Percentiles rank a stretch among this genome's conserved stretches.
Evolutionary conservation across 2,113 vertebrate genomes (phyloP).

Genomic region (Myotis lucifugus): DNA sequence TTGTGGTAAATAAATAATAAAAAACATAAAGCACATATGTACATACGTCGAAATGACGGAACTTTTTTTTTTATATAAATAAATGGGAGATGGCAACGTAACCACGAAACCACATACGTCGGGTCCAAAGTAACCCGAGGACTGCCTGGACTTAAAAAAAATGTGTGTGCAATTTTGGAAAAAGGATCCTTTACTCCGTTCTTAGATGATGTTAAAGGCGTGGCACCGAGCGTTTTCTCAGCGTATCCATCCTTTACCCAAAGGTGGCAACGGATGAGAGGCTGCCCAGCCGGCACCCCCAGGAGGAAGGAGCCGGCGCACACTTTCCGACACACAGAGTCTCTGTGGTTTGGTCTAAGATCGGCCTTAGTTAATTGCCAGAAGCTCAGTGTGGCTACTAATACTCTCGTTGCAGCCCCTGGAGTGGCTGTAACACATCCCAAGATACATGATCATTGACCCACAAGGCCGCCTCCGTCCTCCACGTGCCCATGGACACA

Average conservation of each 20-base stretch:
- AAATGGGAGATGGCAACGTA: too few relatives aligned
- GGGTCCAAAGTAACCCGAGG: too few relatives aligned
- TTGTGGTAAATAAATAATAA: too few relatives aligned
- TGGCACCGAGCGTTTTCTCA: not conserved
- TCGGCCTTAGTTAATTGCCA: not conserved
- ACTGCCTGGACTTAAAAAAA: not conserved
- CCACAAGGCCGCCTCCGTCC: not conserved
- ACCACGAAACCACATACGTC: too few relatives aligned
- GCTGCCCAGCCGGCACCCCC: too few relatives aligned
- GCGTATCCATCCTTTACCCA: not conserved
- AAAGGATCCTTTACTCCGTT: not conserved
- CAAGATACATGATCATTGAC: accelerated
- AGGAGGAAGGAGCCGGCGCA: not conserved
- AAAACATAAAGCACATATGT: too few relatives aligned
- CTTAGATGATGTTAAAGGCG: not conserved
- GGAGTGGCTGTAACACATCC: not conserved
- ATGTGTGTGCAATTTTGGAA: not conserved
- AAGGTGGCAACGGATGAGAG: not conserved
- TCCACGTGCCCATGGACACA: not conserved
- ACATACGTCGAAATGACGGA: too few relatives aligned
- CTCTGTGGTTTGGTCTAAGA: not conserved
- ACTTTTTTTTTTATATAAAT: too few relatives aligned
- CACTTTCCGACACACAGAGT: not conserved
- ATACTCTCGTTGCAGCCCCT: not conserved
- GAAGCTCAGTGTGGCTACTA: not conserved